Conservation (phyloP, 2,113 vertebrate genomes). For the Pteropus alecto region DNA sequence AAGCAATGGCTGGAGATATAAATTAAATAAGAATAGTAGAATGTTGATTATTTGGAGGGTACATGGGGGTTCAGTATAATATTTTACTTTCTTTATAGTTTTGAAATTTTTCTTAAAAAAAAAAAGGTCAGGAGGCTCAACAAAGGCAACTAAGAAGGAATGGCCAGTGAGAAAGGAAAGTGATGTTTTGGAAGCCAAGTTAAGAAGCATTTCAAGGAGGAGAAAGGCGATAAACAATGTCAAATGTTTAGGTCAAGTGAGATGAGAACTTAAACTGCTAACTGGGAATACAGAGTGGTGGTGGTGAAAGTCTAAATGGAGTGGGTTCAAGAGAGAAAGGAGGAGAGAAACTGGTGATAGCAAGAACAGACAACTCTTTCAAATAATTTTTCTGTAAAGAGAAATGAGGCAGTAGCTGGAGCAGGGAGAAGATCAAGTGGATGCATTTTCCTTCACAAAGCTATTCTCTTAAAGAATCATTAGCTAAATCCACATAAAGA, state of each 20-base stretch:
- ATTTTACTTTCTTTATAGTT: not conserved
- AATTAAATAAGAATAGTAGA: not conserved
- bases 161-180: not conserved
- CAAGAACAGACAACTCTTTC: not conserved
- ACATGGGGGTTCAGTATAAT: not conserved
- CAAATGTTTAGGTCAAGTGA: not conserved
- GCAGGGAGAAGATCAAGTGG: not conserved
- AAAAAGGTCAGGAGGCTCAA: not conserved
- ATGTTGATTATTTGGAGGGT: not conserved
- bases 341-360: not conserved
- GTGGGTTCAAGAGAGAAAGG: not conserved
- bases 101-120: not conserved
- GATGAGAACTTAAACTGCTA: not conserved
- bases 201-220: not conserved
- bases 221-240: not conserved
- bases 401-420: not conserved
- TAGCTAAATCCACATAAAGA: not conserved
- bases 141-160: not conserved
- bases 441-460: not conserved
- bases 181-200: not conserved
- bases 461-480: not conserved
- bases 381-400: not conserved
- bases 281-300: not conserved
- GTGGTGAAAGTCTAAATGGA: not conserved
- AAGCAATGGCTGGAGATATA: not conserved